These are phyloP conservation scores for Gallinago solitaria DNA, from an alignment of 2,797 vertebrate genomes.

Conservation along the genomic window DNA sequence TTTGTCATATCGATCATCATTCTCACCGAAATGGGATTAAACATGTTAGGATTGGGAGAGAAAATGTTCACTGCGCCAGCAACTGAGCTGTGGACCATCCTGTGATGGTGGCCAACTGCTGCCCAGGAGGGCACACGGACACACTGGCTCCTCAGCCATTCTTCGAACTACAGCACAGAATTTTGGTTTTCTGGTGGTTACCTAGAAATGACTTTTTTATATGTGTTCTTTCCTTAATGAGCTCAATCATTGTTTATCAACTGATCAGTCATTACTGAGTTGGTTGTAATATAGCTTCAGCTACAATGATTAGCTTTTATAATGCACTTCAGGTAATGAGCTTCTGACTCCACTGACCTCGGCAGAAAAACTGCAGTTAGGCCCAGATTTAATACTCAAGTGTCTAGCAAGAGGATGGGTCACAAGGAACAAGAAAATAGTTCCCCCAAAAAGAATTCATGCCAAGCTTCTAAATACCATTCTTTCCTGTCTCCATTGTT, in stretches of 20 bases:
- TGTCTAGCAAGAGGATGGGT: not conserved
- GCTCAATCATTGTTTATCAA: not conserved
- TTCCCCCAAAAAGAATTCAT: accelerated
- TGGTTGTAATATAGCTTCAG: not conserved
- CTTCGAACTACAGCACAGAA: not conserved
- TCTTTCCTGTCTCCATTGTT: not conserved
- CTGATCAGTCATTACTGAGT: not conserved
- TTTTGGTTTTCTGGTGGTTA: not conserved
- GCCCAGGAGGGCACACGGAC: not conserved
- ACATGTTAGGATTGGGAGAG: not conserved
- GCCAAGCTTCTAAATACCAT: not conserved
- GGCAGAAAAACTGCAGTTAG: not conserved
- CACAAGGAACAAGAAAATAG: not conserved
- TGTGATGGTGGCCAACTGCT: accelerated
- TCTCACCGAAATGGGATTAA: not conserved
- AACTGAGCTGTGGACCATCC: not conserved
- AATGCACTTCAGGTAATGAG: not conserved
- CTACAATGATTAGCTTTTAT: not conserved
- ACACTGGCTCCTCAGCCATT: not conserved
- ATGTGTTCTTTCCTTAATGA: not conserved
- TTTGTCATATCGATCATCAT: not conserved
- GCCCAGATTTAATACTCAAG: not conserved
- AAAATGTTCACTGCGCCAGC: not conserved
- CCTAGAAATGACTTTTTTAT: accelerated
- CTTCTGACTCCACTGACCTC: not conserved